A percentile compares a stretch with the other conserved stretches of the same genome.
phyloP scores from a whole-genome alignment of 2,113 vertebrate species.

The Pelvicachromis taeniatus region DNA sequence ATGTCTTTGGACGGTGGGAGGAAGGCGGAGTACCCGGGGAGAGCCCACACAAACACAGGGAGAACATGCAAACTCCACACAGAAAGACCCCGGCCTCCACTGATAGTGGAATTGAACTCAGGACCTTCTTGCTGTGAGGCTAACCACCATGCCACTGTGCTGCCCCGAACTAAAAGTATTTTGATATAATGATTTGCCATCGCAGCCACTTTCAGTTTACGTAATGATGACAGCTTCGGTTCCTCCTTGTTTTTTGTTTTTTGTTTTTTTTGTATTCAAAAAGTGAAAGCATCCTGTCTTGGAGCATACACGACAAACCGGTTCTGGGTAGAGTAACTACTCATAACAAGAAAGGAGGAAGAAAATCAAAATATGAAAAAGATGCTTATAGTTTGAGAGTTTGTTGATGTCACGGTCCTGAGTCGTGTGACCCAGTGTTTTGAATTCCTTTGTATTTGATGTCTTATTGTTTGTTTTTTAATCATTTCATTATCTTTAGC shows the following conservation, averaged over 20 bases:
- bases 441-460: too few relatives aligned
- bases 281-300: background rate
- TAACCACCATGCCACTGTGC: too few relatives aligned
- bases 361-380: background rate
- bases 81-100: too few relatives aligned
- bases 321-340: background rate
- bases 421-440: too few relatives aligned
- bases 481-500: too few relatives aligned
- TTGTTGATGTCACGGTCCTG: background rate
- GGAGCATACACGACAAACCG: background rate
- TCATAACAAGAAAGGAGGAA: accelerated
- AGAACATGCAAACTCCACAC: too few relatives aligned
- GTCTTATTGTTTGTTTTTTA: too few relatives aligned
- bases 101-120: too few relatives aligned
- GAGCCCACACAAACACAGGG: too few relatives aligned
- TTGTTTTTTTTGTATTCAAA: background rate
- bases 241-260: background rate
- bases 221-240: background rate
- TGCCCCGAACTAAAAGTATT: background rate
- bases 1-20: too few relatives aligned
- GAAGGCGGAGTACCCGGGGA: too few relatives aligned
- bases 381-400: background rate
- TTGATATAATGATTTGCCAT: accelerated
- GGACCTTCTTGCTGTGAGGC: too few relatives aligned
- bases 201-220: background rate